These are phyloP conservation scores for Thera britannica DNA, from an alignment of 2,888 invertebrate genomes.

Conservation along the genomic window DNA sequence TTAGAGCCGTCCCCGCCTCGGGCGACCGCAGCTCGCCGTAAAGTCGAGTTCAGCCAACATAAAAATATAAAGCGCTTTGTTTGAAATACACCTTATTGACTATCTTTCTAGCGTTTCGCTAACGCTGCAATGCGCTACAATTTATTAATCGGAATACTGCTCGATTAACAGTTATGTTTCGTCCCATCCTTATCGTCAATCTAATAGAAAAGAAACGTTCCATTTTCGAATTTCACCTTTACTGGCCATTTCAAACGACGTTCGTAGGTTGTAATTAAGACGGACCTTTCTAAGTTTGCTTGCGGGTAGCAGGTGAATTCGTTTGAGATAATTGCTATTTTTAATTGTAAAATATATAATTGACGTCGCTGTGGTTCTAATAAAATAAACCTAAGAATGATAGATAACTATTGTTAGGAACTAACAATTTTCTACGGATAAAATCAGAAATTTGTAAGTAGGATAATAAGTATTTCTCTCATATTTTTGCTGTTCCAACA, in stretches of 20 bases:
- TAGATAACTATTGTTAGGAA: neutral
- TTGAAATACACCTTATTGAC: constrained; percentile 40
- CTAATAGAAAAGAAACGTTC: constrained; percentile 44
- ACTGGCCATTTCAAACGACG: constrained; percentile 44
- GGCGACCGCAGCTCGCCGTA: constrained; percentile 70
- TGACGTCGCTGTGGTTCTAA: neutral
- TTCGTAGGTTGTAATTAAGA: constrained; percentile 55
- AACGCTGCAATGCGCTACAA: neutral
- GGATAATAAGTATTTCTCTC: neutral
- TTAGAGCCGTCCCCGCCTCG: constrained; percentile 75
- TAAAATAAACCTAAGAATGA: neutral
- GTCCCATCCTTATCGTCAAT: constrained; percentile 10
- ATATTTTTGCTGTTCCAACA: constrained; percentile 26
- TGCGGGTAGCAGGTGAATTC: constrained; percentile 29
- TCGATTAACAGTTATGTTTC: neutral
- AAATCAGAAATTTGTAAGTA: too few species aligned
- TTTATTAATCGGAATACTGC: neutral
- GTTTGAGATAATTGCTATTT: constrained; percentile 19
- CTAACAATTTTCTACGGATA: too few species aligned
- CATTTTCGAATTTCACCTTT: constrained; percentile 50
- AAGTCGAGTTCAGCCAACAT: constrained; percentile 55
- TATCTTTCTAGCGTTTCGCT: constrained; percentile 28
- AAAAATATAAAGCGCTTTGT: constrained; percentile 55
- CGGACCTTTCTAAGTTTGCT: constrained; percentile 46
- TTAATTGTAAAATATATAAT: constrained; percentile 2